Conservation (phyloP, 2,113 vertebrate species). For the Gobius niger region DNA sequence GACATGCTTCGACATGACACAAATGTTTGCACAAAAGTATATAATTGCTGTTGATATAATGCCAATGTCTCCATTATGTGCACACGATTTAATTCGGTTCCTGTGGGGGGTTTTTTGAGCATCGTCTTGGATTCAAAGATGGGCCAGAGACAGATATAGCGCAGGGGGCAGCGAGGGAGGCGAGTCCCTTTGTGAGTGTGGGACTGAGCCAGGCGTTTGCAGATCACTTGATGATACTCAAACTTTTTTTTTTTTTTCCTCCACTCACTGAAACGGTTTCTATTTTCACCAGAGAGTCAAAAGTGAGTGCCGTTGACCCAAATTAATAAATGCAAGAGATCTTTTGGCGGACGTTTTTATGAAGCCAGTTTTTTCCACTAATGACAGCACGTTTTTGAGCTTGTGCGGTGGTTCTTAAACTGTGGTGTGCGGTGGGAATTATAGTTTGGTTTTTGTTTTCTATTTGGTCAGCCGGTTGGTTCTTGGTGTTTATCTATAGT, state of each 20-base stretch:
- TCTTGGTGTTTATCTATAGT: too few species aligned
- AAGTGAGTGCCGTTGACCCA: conserved; percentile 23
- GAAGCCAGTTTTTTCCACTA: conserved; percentile 10
- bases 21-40: too few species aligned
- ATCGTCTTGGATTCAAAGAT: conserved; percentile 35
- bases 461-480: too few species aligned
- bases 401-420: not conserved
- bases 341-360: not conserved
- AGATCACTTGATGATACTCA: conserved; percentile 28
- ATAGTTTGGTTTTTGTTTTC: too few species aligned
- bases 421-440: too few species aligned
- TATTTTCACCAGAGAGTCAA: conserved; percentile 20
- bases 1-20: too few species aligned
- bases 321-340: conserved; percentile 27
- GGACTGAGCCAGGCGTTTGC: conserved; percentile 34
- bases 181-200: conserved; percentile 34
- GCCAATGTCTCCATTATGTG: not conserved
- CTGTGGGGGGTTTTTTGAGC: conserved; percentile 10
- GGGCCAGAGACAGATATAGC: conserved; percentile 50
- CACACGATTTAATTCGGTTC: conserved; percentile 4
- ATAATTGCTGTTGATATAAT: not conserved
- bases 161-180: conserved; percentile 26
- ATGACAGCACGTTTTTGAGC: not conserved
- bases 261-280: conserved; percentile 26
- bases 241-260: conserved; percentile 19